These are phyloP conservation scores for Dioctria rufipes DNA, from an alignment of 2,888 invertebrate genomes.

Conservation along the genomic window DNA sequence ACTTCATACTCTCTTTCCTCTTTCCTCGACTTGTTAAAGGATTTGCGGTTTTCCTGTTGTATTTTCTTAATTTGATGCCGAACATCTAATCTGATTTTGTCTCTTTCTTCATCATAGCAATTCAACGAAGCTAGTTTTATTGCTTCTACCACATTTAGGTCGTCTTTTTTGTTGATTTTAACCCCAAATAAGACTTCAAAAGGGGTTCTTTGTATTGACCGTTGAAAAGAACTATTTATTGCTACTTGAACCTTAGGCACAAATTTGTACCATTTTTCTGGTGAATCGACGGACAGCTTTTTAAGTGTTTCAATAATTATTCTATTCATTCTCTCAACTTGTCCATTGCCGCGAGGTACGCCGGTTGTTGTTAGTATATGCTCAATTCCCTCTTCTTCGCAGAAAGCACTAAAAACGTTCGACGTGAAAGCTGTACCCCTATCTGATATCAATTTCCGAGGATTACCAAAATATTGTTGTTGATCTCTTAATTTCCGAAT, in stretches of 20 bases:
- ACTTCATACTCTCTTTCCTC: slow-evolving; percentile 12
- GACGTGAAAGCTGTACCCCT: no score
- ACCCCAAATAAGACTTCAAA: background rate
- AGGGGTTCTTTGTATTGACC: slow-evolving; percentile 6
- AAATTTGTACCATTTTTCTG: no score
- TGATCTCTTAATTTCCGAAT: no score
- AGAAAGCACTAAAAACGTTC: no score
- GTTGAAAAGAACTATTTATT: slow-evolving; percentile 13
- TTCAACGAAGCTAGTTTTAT: background rate
- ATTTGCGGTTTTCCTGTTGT: background rate
- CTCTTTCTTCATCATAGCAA: slow-evolving; percentile 22
- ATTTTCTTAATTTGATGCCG: background rate
- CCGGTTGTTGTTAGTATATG: no score
- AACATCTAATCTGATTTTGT: slow-evolving; percentile 9
- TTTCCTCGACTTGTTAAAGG: background rate
- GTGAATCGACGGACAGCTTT: background rate
- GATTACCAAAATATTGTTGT: no score
- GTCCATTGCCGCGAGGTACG: no score
- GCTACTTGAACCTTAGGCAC: slow-evolving; percentile 20
- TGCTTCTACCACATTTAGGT: background rate
- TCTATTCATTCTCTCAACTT: no score
- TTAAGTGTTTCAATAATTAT: no score
- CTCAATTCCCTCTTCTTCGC: no score
- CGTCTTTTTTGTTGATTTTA: slow-evolving; percentile 22
- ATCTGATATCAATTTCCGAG: no score